Percentiles rank a stretch among this genome's conserved stretches.
Conservation (phyloP, 2,888 invertebrate genomes). For the Eupithecia abbreviata region DNA sequence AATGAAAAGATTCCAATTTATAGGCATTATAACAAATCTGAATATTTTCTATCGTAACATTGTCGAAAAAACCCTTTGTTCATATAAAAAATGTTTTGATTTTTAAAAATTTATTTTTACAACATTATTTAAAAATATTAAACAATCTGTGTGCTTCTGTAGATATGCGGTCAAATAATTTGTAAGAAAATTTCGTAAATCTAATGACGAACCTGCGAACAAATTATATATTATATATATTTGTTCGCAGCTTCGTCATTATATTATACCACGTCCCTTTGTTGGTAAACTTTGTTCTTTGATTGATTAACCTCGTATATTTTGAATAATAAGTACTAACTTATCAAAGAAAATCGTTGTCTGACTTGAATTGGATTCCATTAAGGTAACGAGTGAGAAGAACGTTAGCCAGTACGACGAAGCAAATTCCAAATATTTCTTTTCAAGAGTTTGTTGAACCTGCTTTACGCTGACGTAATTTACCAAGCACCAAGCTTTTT, state of each 20-base stretch:
- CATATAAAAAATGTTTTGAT: background rate
- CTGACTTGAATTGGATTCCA: constrained; percentile 8
- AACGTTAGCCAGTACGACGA: background rate
- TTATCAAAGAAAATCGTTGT: background rate
- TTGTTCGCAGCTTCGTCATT: too few relatives aligned
- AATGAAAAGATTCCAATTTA: background rate
- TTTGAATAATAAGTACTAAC: background rate
- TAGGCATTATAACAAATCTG: background rate
- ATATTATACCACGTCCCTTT: background rate
- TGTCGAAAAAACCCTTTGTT: background rate
- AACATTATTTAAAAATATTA: background rate
- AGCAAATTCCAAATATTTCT: background rate
- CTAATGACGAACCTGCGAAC: background rate
- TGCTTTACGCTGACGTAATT: background rate
- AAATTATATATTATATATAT: too few relatives aligned
- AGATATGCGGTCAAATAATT: background rate
- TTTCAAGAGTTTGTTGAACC: constrained; percentile 4
- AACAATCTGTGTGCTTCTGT: background rate
- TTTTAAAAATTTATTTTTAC: background rate
- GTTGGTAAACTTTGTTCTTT: constrained; percentile 5
- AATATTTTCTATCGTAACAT: background rate
- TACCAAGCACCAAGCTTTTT: background rate
- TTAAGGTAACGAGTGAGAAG: background rate
- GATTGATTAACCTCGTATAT: background rate
- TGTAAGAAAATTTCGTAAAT: background rate